Percentiles rank a stretch among this genome's conserved stretches.
Evolutionary conservation across 2,797 vertebrate genomes (phyloP).

Genomic region (Acrossocheilus wenchowensis): DNA sequence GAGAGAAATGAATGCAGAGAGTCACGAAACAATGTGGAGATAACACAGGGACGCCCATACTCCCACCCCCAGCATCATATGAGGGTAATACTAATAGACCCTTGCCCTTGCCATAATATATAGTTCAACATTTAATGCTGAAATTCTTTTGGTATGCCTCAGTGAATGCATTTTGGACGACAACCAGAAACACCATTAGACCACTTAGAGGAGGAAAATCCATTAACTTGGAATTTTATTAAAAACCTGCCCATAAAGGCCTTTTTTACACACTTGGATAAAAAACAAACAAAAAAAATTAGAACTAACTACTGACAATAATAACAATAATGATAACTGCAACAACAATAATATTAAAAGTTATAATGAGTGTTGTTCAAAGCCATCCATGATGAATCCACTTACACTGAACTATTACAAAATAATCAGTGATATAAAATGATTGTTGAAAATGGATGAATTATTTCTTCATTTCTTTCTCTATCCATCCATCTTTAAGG

Average conservation of each 20-base stretch:
- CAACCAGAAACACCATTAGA: constrained; percentile 80
- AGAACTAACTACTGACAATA: neutral
- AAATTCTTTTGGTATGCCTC: constrained; percentile 72
- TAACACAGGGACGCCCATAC: constrained; percentile 44
- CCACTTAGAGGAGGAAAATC: constrained; percentile 73
- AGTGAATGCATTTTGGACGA: constrained; percentile 71
- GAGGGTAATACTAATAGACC: constrained; percentile 72
- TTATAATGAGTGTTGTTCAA: neutral
- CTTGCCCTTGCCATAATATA: constrained; percentile 73
- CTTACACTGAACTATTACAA: neutral
- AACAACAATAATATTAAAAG: neutral
- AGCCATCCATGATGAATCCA: neutral
- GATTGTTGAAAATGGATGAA: neutral
- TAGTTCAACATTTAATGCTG: constrained; percentile 68
- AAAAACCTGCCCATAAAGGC: constrained; percentile 64
- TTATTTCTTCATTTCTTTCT: neutral
- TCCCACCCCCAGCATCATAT: constrained; percentile 42
- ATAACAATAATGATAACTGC: neutral
- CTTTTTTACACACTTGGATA: constrained; percentile 8
- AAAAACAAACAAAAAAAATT: constrained; percentile 42
- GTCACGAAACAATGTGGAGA: constrained; percentile 62
- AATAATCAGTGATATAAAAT: neutral
- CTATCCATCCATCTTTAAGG: neutral
- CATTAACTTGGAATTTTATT: constrained; percentile 73
- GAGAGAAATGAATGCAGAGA: constrained; percentile 60